Evolutionary conservation across 2,888 invertebrate genomes (phyloP), one percentile per base, ranked within the genome.

Genomic region (Clivina fossor): DNA sequence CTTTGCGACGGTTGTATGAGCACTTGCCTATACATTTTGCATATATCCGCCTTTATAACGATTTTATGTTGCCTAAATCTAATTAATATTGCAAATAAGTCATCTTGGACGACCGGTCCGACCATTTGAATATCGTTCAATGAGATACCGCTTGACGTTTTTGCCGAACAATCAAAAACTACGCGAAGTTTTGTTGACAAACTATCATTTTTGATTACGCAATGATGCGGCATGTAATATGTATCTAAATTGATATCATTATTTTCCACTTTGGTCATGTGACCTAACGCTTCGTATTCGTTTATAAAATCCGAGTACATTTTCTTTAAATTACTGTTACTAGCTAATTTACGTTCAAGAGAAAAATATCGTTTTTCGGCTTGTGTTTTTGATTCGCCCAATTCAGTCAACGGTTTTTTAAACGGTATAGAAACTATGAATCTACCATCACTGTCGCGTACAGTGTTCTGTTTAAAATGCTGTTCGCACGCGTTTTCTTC

Each of bases 1-100:
- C 38, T 24, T 15, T 56, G 38, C 16, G 35, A 22, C n/a, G 28
- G 3, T 5, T 20, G 13, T 8, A 56, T 16, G 13, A 15, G 13
- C 5, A 59, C 58, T 11, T 47, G 48, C 8, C 47, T 16, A 20
- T 54, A 59, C 58, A 59, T 58, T 5, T 54, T 41, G 2, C 22
- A 22, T 8, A 58, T 53, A 35, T 59, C 59, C 1, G 54, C 40
- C 2, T 40, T 43, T 8, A 58, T 26, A 2, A 28, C 59, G 2
- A 49, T 20, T 4, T 26, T 13, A 30, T 37, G 37, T 2, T 44
- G 15, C 8, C 55, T 28, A 38, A 59, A 58, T 1, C 19, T 35
- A 16, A 58, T 4, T 15, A 59, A 22, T 2, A 58, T 47, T 7
- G 35, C 28, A 13, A 41, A 32, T 9, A 59, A 5, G 28, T 57